These are phyloP conservation scores for Microcebus jonahi DNA, from an alignment of 2,113 vertebrate genomes.

Conservation along the genomic window DNA sequence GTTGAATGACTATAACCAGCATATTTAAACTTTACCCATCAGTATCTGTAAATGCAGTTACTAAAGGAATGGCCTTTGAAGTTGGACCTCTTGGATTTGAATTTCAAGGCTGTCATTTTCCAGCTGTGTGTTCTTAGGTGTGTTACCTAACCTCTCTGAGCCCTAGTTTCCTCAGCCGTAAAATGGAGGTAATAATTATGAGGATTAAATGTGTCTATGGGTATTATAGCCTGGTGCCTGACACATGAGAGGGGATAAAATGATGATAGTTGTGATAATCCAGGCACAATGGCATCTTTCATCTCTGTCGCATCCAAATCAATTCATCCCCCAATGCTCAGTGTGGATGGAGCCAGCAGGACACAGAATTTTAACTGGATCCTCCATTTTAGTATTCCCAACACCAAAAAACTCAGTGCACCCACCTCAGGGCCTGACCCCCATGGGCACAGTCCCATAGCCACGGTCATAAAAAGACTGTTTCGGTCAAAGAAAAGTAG, in stretches of 20 bases:
- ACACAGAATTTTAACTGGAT: background rate
- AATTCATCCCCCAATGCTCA: background rate
- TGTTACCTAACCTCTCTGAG: constrained; percentile 7
- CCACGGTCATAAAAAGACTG: background rate
- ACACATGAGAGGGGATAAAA: background rate
- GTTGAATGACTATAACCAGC: background rate
- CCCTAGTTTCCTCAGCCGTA: background rate
- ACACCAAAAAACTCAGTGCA: background rate
- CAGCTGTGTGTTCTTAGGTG: constrained; percentile 6
- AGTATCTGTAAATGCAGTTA: background rate
- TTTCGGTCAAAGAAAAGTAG: background rate
- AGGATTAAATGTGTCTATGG: background rate
- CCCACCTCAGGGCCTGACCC: background rate
- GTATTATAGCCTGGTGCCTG: background rate
- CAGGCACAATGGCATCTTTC: background rate
- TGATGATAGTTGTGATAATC: background rate
- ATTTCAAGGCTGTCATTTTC: background rate
- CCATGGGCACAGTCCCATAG: background rate
- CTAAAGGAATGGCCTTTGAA: background rate
- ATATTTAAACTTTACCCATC: background rate
- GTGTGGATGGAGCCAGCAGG: background rate
- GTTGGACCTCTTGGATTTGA: background rate
- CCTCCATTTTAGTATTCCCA: background rate
- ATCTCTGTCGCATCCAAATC: background rate
- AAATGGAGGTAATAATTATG: background rate